A percentile compares a stretch with the other conserved stretches of the same genome.
phyloP scores from a whole-genome alignment of 2,888 invertebrate species.

The Ochlodes sylvanus region DNA sequence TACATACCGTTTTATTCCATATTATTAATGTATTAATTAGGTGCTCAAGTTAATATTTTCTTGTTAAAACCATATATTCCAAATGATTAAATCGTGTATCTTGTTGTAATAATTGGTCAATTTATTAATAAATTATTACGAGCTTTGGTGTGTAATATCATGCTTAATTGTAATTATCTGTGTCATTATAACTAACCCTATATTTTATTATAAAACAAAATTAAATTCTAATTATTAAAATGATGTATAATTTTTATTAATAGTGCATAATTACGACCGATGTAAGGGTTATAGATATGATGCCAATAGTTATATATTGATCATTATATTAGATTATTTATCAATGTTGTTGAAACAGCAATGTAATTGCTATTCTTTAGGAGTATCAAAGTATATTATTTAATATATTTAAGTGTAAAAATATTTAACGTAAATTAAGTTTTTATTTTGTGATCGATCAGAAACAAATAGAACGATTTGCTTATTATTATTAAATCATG shows the following conservation, averaged over 20 bases:
- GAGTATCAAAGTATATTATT: not conserved
- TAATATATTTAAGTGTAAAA: not conserved
- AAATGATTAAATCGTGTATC: conserved; percentile 26
- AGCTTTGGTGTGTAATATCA: conserved; percentile 1
- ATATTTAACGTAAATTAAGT: not conserved
- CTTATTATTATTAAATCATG: not conserved
- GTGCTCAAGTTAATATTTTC: conserved; percentile 44
- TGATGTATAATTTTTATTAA: not conserved
- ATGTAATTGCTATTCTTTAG: not conserved
- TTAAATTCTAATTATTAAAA: conserved; percentile 1
- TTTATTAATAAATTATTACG: conserved; percentile 4
- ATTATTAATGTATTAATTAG: conserved; percentile 16
- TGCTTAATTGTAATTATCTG: not conserved
- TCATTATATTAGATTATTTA: not conserved
- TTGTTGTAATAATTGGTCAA: conserved; percentile 22
- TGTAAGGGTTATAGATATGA: not conserved
- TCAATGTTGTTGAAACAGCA: conserved; percentile 9
- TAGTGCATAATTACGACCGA: not conserved
- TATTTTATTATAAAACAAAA: not conserved
- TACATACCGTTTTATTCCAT: not conserved
- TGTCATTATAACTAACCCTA: conserved; percentile 4
- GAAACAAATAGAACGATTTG: not conserved
- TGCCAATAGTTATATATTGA: not conserved
- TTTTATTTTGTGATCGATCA: not conserved
- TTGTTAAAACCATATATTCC: conserved; percentile 42